Conservation (phyloP, 2,888 invertebrate genomes). For the Trichopria drosophilae region DNA sequence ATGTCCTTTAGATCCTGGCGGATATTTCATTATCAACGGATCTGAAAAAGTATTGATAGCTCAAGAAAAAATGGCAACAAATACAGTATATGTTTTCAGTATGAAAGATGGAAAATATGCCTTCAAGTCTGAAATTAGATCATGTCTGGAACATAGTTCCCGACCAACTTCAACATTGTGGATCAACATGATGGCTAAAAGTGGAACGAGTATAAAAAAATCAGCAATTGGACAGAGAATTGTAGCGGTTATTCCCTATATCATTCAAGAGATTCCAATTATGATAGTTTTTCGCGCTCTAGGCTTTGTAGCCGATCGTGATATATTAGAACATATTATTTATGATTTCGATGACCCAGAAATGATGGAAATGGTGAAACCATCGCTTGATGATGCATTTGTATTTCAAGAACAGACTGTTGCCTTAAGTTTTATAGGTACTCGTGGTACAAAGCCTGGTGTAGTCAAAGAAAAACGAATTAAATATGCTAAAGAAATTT, state of each 20-base stretch:
- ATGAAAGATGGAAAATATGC: slow-evolving; percentile 99
- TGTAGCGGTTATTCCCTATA: slow-evolving; percentile 95
- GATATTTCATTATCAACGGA: slow-evolving; percentile 99
- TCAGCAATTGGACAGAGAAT: slow-evolving; percentile 98
- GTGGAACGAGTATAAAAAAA: slow-evolving; percentile 94
- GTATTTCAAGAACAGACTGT: slow-evolving; percentile 99
- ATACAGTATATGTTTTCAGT: slow-evolving; percentile 99
- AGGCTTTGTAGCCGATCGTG: slow-evolving; percentile 98
- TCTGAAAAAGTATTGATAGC: slow-evolving; percentile 97
- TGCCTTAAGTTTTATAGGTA: slow-evolving; percentile 97
- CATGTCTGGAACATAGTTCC: slow-evolving; percentile 87
- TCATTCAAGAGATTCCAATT: slow-evolving; percentile 98
- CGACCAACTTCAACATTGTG: slow-evolving; percentile 96
- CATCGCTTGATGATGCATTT: slow-evolving; percentile 97
- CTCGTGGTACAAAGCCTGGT: slow-evolving; percentile 95
- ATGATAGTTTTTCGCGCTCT: slow-evolving; percentile 99
- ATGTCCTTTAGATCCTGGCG: slow-evolving; percentile 98
- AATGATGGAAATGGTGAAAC: slow-evolving; percentile 99
- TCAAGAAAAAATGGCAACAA: slow-evolving; percentile 99
- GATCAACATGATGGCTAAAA: slow-evolving; percentile 99
- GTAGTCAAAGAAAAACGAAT: slow-evolving; percentile 99
- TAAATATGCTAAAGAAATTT: slow-evolving; percentile 97
- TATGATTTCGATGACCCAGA: slow-evolving; percentile 99
- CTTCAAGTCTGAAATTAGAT: slow-evolving; percentile 96
- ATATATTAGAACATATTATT: slow-evolving; percentile 98